These are phyloP conservation scores for Noctua janthe DNA, from an alignment of 2,888 invertebrate genomes.

Conservation along the genomic window DNA sequence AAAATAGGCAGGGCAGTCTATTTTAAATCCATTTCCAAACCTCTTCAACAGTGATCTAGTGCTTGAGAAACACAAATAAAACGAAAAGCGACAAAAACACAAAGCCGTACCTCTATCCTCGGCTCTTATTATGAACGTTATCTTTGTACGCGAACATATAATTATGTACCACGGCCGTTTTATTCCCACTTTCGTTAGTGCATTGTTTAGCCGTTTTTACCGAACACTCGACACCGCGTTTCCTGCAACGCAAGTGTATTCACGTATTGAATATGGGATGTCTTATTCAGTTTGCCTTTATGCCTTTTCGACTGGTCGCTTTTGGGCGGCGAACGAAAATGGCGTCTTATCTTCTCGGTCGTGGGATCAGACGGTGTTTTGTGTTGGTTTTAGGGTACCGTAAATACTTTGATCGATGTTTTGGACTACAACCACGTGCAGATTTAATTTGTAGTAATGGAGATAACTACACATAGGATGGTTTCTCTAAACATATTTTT, in stretches of 20 bases:
- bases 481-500: neutral
- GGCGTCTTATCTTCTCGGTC: conserved; percentile 81
- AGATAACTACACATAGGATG: neutral
- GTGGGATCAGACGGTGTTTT: conserved; percentile 77
- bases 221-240: conserved; percentile 87
- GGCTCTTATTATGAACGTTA: conserved; percentile 50
- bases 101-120: conserved; percentile 13
- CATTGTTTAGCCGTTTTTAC: conserved; percentile 63
- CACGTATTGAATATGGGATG: conserved; percentile 75
- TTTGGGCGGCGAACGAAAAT: conserved; percentile 81
- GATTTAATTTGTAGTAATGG: neutral
- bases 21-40: conserved; percentile 6
- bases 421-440: neutral
- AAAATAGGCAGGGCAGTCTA: neutral
- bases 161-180: conserved; percentile 71
- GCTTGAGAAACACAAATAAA: conserved; percentile 33
- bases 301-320: conserved; percentile 88
- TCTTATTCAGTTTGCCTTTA: conserved; percentile 85
- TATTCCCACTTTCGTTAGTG: conserved; percentile 60
- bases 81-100: conserved; percentile 46
- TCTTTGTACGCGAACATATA: conserved; percentile 64
- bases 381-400: conserved; percentile 60
- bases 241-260: conserved; percentile 88
- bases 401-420: neutral
- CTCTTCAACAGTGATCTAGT: conserved; percentile 31